phyloP scores from a whole-genome alignment of 1,140 invertebrate species.

The Druon quercuslanigerum region DNA sequence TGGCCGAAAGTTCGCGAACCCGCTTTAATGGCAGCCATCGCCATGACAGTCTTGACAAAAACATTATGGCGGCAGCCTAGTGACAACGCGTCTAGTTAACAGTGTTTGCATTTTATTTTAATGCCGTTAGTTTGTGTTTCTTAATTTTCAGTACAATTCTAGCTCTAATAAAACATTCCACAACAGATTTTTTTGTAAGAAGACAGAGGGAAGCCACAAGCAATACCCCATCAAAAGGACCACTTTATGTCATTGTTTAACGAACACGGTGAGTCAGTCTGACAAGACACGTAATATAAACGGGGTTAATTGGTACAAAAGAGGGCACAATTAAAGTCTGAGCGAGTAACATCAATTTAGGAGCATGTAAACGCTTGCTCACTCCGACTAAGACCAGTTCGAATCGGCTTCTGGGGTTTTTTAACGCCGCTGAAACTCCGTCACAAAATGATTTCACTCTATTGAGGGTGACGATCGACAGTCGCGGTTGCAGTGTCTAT shows the following conservation, averaged over 20 bases:
- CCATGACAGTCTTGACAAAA: no score
- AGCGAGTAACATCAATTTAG: conserved; percentile 24
- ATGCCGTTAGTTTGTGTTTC: conserved; percentile 53
- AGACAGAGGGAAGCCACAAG: not conserved
- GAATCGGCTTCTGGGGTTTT: conserved; percentile 42
- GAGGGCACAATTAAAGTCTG: conserved; percentile 55
- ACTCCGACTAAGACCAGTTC: conserved; percentile 51
- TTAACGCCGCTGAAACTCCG: not conserved
- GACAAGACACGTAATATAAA: conserved; percentile 47
- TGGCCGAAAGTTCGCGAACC: no score
- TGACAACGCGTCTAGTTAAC: conserved; percentile 64
- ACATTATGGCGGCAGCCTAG: conserved; percentile 65
- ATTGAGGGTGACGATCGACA: not conserved
- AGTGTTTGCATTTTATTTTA: conserved; percentile 63
- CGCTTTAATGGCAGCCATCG: no score
- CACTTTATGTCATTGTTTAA: conserved; percentile 32
- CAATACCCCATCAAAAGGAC: not conserved
- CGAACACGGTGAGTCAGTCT: conserved; percentile 40
- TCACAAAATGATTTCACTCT: not conserved
- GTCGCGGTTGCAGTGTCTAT: not conserved
- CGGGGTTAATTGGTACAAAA: conserved; percentile 61
- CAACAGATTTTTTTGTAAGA: not conserved
- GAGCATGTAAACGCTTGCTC: conserved; percentile 34
- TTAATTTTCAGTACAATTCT: conserved; percentile 36
- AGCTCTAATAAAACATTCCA: conserved; percentile 13